Evolutionary conservation across 1,140 invertebrate species (phyloP), one percentile per base, ranked within the genome.

Genomic region (Pachyrhynchus sulphureomaculatus): DNA sequence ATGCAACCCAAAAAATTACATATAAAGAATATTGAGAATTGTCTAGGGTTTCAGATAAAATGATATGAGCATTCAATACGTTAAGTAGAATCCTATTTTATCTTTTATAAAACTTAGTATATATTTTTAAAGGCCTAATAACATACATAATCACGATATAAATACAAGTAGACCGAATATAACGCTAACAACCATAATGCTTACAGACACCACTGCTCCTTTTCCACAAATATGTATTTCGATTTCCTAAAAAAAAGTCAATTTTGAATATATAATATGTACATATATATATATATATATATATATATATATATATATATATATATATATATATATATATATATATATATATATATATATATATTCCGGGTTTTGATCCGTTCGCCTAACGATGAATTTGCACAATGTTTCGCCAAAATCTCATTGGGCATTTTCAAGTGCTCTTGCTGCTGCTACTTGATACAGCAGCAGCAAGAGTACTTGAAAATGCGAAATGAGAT

Each of bases 181-280:
- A 42, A 67, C 20, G 69, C 66, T 51, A 68, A 57, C 36, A 69
- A 56, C 56, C n/a, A 62, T 24, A 45, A 68, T 47, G 29, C 45
- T 66, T 21, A 44, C 41, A 45, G 52, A 24, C 18, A 64, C 52
- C 29, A 74, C 52, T 20, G 72, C 66, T 44, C 75, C 79, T 39
- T 72, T 76, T 44, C 87, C 87, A 74, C 88, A 90, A 57, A 85
- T 81, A 68, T 88, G 86, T 61, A 90, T 89, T 73, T 89, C 87
- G 72, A 84, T 84, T 77, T 90, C 88, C 81, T 82, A 63, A 23
- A 78, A 76, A 57, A 49, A 32, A 63, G 67, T n/a, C n/a, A n/a
- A n/a, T n/a, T n/a, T n/a, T n/a, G 44, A 65, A 67, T 54, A 62
- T 10, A 42, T 33, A 2, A 20, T 24, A 33, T 0, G 17, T 2